phyloP scores from a whole-genome alignment of 2,888 invertebrate species.

The Ceriagrion tenellum region DNA sequence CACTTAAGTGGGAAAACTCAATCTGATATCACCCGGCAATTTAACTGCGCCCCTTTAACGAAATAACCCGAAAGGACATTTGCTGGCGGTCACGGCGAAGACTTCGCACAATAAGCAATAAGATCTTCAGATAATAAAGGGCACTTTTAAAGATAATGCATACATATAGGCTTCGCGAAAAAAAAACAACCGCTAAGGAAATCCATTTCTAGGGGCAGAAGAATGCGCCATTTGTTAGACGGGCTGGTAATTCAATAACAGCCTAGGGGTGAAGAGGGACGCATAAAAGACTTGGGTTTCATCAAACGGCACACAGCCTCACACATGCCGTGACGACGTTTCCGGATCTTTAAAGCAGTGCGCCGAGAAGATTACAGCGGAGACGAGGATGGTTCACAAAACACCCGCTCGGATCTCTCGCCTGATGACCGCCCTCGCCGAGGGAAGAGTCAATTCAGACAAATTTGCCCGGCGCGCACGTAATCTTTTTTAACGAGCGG shows the following conservation, averaged over 20 bases:
- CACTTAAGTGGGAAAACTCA: no score
- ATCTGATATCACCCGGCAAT: no score
- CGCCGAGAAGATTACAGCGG: not conserved
- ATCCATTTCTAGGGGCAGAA: not conserved
- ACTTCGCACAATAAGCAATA: no score
- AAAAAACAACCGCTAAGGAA: not conserved
- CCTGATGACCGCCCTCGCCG: not conserved
- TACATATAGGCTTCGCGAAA: not conserved
- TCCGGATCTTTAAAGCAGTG: not conserved
- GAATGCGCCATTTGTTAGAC: not conserved
- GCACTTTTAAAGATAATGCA: no score
- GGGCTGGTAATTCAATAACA: not conserved
- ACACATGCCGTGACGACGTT: not conserved
- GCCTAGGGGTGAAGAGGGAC: not conserved
- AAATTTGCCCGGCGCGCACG: not conserved
- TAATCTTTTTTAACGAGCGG: not conserved
- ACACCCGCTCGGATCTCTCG: not conserved
- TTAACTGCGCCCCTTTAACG: no score
- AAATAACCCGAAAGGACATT: no score
- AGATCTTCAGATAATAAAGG: no score
- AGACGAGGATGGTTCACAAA: not conserved
- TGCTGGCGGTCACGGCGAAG: no score
- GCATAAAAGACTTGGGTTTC: not conserved
- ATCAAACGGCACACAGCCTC: not conserved
- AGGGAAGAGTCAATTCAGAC: not conserved